These are phyloP conservation scores for Zaprionus vittiger DNA, from an alignment of 1,140 invertebrate species.

Conservation along the genomic window DNA sequence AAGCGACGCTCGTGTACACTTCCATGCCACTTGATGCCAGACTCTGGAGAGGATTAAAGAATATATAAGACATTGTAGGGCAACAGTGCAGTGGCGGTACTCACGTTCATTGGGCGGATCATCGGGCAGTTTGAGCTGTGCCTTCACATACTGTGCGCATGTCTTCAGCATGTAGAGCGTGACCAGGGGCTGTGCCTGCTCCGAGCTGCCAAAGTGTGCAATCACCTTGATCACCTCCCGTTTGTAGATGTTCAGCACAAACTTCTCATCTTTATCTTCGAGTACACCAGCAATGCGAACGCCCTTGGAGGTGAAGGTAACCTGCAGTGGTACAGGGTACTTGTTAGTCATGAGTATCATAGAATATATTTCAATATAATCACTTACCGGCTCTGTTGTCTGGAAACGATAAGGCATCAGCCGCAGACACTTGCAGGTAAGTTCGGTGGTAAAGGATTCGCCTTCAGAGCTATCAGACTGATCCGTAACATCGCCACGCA, in stretches of 20 bases:
- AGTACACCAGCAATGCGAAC: constrained; percentile 88
- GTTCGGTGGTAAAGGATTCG: constrained; percentile 82
- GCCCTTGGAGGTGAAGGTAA: constrained; percentile 87
- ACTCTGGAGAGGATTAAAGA: constrained; percentile 82
- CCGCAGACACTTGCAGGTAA: constrained; percentile 90
- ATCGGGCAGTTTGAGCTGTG: constrained; percentile 88
- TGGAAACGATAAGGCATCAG: constrained; percentile 92
- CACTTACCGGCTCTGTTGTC: constrained; percentile 87
- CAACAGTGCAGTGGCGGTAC: not conserved
- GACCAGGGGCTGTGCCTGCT: constrained; percentile 90
- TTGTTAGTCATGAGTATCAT: not conserved
- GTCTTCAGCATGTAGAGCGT: constrained; percentile 90
- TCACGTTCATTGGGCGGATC: constrained; percentile 60
- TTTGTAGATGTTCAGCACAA: constrained; percentile 86
- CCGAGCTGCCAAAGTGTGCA: constrained; percentile 89
- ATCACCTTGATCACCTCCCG: constrained; percentile 89
- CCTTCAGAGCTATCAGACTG: constrained; percentile 53
- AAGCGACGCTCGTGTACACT: constrained; percentile 85
- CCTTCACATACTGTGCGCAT: constrained; percentile 88
- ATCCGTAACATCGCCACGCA: constrained; percentile 69
- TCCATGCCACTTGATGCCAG: constrained; percentile 85
- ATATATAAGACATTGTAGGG: not conserved
- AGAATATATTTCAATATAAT: not conserved
- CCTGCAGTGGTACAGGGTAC: constrained; percentile 71
- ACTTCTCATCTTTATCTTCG: constrained; percentile 85